Base-by-base conservation (phyloP, 1,140 invertebrate species). In the Arion vulgaris region DNA sequence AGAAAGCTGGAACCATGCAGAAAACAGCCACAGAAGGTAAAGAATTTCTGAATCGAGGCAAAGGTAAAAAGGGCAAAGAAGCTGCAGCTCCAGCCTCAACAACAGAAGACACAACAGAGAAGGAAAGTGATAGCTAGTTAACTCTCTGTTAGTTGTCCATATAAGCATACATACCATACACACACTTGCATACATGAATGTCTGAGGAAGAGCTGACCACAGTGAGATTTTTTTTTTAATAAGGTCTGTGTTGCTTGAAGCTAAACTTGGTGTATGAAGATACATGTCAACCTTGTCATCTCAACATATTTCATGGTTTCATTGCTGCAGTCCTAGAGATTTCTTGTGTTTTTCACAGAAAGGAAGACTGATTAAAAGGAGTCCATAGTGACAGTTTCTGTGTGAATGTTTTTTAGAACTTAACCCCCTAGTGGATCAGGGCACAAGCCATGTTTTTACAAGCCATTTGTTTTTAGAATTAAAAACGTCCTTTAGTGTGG, bases 1-100 rank as follows among this genome's bases (percentile, higher is more conserved):
- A 89, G 72, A 84, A 86, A 57, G 85, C 82, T 9, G 86, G 87
- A 45, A 87, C 88, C 36, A 88, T 87, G 85, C 86, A 88, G 75
- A 84, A 86, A 41, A 87, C 87, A 0, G 87, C 87, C 11, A 86
- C 86, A 71, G 88, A 87, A 66, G 86, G 86, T 1, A 89, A 87
- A 71, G 87, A 85, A 26, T 89, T 81, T 81, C 69, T 88, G 26
- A 89, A 86, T 39, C 74, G 86, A n/a, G 83, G 83, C 0, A 88
- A 86, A 78, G 86, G 87, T n/a, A 79, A 79, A 34, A 66, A 66
- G 17, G 62, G 62, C n/a, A 51, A 57, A 32, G 28, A 15, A 76
- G 45, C 74, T 11, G 74, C 74, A 51, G 74, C 23, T 7, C n/a
- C n/a, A n/a, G 69, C 69, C 9, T 4, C 34, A 9, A 39, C 32